Conservation (phyloP, 2,113 vertebrate genomes). For the Castor canadensis region DNA sequence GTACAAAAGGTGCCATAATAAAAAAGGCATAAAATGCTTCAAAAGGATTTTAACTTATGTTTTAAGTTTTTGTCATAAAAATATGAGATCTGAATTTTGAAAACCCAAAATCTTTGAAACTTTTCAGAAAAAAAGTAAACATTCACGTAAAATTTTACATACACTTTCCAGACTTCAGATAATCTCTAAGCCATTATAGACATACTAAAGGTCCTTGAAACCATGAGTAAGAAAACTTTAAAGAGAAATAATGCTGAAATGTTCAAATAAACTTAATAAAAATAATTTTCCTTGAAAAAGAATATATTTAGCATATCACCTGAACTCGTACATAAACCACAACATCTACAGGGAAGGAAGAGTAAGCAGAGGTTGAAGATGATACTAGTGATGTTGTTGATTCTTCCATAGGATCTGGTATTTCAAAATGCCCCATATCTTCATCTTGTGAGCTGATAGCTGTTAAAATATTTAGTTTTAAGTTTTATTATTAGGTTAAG, state of each 20-base stretch:
- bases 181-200: not conserved
- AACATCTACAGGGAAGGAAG: constrained; percentile 98
- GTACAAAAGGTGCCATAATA: not conserved
- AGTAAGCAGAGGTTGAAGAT: constrained; percentile 95
- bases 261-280: not conserved
- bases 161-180: not conserved
- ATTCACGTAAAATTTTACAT: not conserved
- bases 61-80: constrained; percentile 25
- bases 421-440: constrained; percentile 96
- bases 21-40: not conserved
- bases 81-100: not conserved
- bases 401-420: constrained; percentile 95
- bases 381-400: constrained; percentile 96
- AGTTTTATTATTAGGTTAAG: not conserved
- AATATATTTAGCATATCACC: constrained; percentile 82
- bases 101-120: not conserved
- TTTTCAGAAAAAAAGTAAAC: not conserved
- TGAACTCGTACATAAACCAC: constrained; percentile 99
- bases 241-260: not conserved
- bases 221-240: not conserved
- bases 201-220: not conserved
- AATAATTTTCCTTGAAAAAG: not conserved
- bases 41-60: not conserved
- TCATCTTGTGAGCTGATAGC: constrained; percentile 95
- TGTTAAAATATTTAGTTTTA: constrained; percentile 76